phyloP scores from a whole-genome alignment of 2,888 invertebrate genomes.

The Cryptocephalus primarius region DNA sequence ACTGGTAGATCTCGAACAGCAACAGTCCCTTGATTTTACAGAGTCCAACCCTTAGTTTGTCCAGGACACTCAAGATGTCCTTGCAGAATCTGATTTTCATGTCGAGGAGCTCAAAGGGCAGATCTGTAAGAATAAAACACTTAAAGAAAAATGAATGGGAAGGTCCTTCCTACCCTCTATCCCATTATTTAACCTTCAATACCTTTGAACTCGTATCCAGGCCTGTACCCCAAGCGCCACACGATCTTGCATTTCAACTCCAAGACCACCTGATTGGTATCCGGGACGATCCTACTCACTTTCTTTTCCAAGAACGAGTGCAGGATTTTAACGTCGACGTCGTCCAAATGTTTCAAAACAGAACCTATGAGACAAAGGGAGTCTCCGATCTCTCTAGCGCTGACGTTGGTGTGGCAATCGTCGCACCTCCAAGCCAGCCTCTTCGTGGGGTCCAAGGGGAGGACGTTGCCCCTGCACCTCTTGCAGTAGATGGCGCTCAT shows the following conservation, averaged over 20 bases:
- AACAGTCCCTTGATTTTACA: slow-evolving; percentile 32
- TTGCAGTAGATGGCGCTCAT: slow-evolving; percentile 29
- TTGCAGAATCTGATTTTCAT: slow-evolving; percentile 51
- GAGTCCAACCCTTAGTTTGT: slow-evolving; percentile 45
- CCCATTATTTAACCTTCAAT: slow-evolving; percentile 6
- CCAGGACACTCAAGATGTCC: slow-evolving; percentile 46
- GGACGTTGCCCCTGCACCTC: slow-evolving; percentile 42
- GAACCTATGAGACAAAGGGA: slow-evolving; percentile 45
- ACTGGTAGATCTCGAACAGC: slow-evolving; percentile 27
- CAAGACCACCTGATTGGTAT: slow-evolving; percentile 48
- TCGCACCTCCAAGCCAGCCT: slow-evolving; percentile 49
- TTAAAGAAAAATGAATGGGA: slow-evolving; percentile 3
- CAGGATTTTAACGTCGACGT: slow-evolving; percentile 43
- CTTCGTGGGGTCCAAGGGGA: slow-evolving; percentile 47
- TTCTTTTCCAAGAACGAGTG: slow-evolving; percentile 45
- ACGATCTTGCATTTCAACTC: slow-evolving; percentile 53
- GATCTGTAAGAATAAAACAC: slow-evolving; percentile 44
- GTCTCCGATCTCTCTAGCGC: slow-evolving; percentile 41
- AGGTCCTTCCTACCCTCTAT: neutral
- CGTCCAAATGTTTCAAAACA: slow-evolving; percentile 41
- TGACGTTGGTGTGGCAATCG: slow-evolving; percentile 35
- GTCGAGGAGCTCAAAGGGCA: slow-evolving; percentile 45
- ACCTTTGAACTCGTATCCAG: slow-evolving; percentile 50
- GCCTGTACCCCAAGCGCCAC: slow-evolving; percentile 48
- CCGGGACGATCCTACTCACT: slow-evolving; percentile 44